A percentile compares a stretch with the other conserved stretches of the same genome.
Conservation (phyloP, 2,888 invertebrate genomes). For the Melikaiella ostensackeni region DNA sequence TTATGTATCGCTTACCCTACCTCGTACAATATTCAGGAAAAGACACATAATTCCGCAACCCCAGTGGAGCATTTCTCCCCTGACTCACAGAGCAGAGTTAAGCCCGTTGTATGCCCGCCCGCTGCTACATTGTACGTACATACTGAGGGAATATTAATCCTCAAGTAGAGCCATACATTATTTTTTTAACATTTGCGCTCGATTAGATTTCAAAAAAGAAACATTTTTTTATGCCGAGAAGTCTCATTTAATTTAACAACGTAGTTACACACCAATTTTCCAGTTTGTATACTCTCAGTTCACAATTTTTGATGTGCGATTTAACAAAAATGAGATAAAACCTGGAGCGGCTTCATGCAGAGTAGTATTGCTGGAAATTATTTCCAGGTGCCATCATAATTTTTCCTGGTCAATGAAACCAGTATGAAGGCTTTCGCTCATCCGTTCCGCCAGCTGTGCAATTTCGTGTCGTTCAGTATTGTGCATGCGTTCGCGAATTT, state of each 20-base stretch:
- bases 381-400: conserved; percentile 1
- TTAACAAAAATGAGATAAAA: not conserved
- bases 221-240: not conserved
- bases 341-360: not conserved
- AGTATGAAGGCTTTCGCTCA: conserved; percentile 16
- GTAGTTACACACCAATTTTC: not conserved
- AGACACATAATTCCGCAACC: conserved; percentile 36
- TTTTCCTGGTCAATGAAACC: conserved; percentile 5
- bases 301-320: not conserved
- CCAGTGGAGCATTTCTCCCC: conserved; percentile 26
- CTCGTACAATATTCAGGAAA: conserved; percentile 30
- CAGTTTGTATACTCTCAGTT: not conserved
- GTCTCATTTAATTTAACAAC: not conserved
- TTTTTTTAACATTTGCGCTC: not conserved
- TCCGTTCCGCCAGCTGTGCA: conserved; percentile 5
- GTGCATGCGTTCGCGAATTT: conserved; percentile 12
- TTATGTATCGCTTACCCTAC: conserved; percentile 13
- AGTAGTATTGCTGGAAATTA: not conserved
- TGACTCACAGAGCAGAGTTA: conserved; percentile 18
- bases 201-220: not conserved
- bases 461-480: not conserved
- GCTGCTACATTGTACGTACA: conserved; percentile 29
- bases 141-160: conserved; percentile 28
- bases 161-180: conserved; percentile 16
- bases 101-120: conserved; percentile 1